A percentile compares a stretch with the other conserved stretches of the same genome.
Conservation (phyloP, 1,140 invertebrate genomes). For the Xylocopa sonorina region DNA sequence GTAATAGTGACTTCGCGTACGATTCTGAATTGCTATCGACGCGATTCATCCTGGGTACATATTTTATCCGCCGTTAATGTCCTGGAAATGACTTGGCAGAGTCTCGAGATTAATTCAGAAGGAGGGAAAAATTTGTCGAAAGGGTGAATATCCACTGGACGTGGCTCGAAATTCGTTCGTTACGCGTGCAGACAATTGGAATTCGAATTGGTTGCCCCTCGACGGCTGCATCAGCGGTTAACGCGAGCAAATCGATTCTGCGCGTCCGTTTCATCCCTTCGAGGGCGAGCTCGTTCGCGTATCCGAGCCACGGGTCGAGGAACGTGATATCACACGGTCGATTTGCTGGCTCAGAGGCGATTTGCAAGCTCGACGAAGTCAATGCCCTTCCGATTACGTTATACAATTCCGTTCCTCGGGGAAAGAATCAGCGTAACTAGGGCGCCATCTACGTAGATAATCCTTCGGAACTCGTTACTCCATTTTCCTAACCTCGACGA, state of each 20-base stretch:
- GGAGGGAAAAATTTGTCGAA: too few relatives aligned
- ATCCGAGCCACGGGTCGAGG: slow-evolving; percentile 35
- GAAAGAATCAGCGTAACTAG: not conserved
- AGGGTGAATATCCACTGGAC: too few relatives aligned
- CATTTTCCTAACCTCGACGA: not conserved
- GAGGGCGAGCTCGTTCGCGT: not conserved
- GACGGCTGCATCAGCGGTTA: not conserved
- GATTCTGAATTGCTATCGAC: too few relatives aligned
- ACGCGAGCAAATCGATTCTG: slow-evolving; percentile 18
- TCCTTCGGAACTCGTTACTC: not conserved
- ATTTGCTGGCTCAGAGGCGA: slow-evolving; percentile 42
- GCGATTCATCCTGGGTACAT: too few relatives aligned
- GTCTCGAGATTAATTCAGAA: too few relatives aligned
- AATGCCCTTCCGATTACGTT: slow-evolving; percentile 47
- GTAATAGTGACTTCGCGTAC: too few relatives aligned
- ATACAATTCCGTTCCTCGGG: slow-evolving; percentile 9
- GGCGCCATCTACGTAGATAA: not conserved
- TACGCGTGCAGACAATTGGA: not conserved
- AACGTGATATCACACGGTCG: slow-evolving; percentile 51
- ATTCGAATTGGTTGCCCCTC: not conserved
- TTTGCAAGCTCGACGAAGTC: slow-evolving; percentile 44
- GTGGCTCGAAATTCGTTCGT: too few relatives aligned
- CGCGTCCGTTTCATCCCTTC: slow-evolving; percentile 11
- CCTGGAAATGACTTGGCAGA: too few relatives aligned
- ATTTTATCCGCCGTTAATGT: too few relatives aligned